A percentile compares a stretch with the other conserved stretches of the same genome.
phyloP scores from a whole-genome alignment of 2,797 vertebrate species.

The Sarcophilus harrisii region DNA sequence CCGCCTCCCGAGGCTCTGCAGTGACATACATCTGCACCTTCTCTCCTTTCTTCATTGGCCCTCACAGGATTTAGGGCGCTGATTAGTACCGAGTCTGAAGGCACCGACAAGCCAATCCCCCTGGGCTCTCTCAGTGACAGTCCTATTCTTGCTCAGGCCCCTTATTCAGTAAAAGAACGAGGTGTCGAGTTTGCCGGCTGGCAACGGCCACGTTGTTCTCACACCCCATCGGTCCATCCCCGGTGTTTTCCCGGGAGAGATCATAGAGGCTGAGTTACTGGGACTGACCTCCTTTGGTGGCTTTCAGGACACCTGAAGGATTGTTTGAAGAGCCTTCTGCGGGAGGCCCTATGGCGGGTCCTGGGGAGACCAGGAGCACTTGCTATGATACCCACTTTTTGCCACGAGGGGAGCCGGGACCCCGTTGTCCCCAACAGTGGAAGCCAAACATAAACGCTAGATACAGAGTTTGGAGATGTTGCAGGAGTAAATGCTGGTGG shows the following conservation, averaged over 20 bases:
- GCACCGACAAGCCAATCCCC: neutral
- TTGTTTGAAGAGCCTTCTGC: neutral
- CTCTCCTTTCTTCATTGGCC: neutral
- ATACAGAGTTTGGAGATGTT: neutral
- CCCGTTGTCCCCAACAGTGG: neutral
- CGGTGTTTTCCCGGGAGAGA: neutral
- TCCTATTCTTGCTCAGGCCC: neutral
- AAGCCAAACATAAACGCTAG: neutral
- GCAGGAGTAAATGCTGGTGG: neutral
- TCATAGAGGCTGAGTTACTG: neutral
- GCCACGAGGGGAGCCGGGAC: neutral
- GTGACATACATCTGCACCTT: neutral
- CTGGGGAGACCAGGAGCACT: neutral
- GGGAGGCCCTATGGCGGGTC: neutral
- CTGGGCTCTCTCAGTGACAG: neutral
- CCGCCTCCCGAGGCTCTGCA: accelerated
- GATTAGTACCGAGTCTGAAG: neutral
- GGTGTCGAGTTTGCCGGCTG: neutral
- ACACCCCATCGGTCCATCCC: neutral
- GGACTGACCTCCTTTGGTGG: neutral
- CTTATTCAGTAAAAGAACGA: neutral
- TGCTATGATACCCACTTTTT: neutral
- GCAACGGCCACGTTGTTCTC: neutral
- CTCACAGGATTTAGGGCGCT: neutral
- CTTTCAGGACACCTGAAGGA: neutral